Base-by-base conservation (phyloP, 2,113 vertebrate genomes). In the Miniopterus natalensis region DNA sequence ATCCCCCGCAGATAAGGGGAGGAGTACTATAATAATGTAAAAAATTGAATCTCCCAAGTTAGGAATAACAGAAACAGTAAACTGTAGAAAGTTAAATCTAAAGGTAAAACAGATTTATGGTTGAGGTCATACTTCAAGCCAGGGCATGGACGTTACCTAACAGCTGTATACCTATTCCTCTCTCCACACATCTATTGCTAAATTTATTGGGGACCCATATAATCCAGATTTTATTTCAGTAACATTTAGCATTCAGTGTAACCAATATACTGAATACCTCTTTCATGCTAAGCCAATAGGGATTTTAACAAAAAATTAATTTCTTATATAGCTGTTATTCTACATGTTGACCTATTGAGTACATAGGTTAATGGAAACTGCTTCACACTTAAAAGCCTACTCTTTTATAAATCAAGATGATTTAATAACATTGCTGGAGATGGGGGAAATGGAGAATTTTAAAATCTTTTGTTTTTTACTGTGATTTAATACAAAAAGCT, bases 241-340 rank as follows among this genome's bases (percentile, higher is more conserved):
- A 75, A 51, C 51, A 87, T 79, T 90, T 27, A 29, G 3, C 47
- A 88, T 77, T 85, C 27, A 55, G 2, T 88, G 29, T 86, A 75
- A 84, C 45, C 42, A 29, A 1, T 88, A 68, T 88, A 74, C 57
- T 59, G 15, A 73, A 9, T 85, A 63, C 10, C 5, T 53, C 5
- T 81, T 93, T 85, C 8, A 59, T 89, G 23, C 36, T 75, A 81
- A 78, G 2, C 23, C 45, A 73, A 66, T 66, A 83, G 17, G 6
- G n/a, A 73, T 92, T 91, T 88, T 59, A 84, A 65, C 42, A 63
- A 61, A 84, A 83, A 92, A 79, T 65, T 63, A 61, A n/a, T 92
- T n/a, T 49, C 47, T 85, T 92, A 55, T 21, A 4, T 6, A 73
- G 18, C 36, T 40, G 2, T 79, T 31, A 45, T 59, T 29, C 40